Base-by-base conservation (phyloP, 2,113 vertebrate genomes). In the Bubo bubo region DNA sequence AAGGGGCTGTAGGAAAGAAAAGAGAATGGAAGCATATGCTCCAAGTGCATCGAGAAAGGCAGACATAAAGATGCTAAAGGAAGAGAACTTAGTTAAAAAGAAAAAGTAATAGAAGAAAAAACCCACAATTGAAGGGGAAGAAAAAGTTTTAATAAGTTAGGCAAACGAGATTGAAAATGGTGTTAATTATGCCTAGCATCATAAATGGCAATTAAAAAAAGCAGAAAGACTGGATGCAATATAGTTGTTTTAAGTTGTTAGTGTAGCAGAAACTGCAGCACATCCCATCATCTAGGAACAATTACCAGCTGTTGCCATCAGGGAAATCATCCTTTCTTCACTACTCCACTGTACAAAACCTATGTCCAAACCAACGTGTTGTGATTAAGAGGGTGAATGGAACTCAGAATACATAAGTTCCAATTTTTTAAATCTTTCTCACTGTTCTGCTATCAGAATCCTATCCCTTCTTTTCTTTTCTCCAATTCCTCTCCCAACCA, bases 191-290 rank as follows among this genome's bases (percentile, higher is more conserved):
- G 47, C 27, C 49, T 79, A 91, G 34, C 37, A 64, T 71, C 79
- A 95, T 74, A 93, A 95, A 95, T 79, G 79, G 37, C 82, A 96
- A 92, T 86, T 91, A 52, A 72, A 88, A 86, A 59, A 70, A 43
- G 26, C n/a, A 83, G 82, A 73, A 93, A 73, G 9, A 74, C 26
- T 74, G 47, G 52, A 39, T 86, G 37, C 8, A 52, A 84, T 74
- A 62, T 10, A 90, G 79, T 30, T 72, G 39, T 14, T 60, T 76
- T 79, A 88, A 68, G 74, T 24, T 71, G 71, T 77, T 90, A 91
- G 55, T 15, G 14, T 52, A 86, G 82, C 47, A 88, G 63, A 93
- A 93, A 74, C 41, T 90, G 71, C 63, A 74, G 63, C 59, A 71
- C 41, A 86, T 63, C 64, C 41, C 52, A 52, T 73, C 45, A 80